Evolutionary conservation across 2,797 vertebrate genomes (phyloP), one percentile per base, ranked within the genome.

Genomic region (Phrynocephalus guinanensis): DNA sequence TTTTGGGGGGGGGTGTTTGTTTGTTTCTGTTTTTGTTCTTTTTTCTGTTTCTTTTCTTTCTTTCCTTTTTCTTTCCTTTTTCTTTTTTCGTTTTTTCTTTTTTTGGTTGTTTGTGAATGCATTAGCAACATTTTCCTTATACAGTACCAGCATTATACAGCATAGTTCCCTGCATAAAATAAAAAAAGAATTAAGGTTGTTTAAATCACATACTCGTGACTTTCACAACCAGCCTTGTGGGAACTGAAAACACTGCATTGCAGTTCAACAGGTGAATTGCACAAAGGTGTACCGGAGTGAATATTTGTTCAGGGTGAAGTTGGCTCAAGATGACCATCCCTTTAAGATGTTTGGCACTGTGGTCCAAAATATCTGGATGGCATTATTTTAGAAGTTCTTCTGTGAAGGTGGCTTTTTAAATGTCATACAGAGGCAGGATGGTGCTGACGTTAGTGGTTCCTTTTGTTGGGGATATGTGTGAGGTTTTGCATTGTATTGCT

Each of bases 231-330:
- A 89, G 94, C 94, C 91, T 93, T 0, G 89, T 89, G 89, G 90
- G 92, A 93, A 26, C 92, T 90, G 70, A 52, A 86, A 91, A 84
- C 83, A 89, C 85, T 93, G 92, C 87, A 92, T 92, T 92, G 92
- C 88, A 83, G 82, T 88, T 92, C 86, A 91, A 87, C 86, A 87
- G 77, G 88, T 90, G 87, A 38, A 92, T 87, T 93, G 63, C 79
- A 33, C 6, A n/a, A 68, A 84, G 50, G 13, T 15, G 13, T 91
- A 82, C 56, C 44, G 56, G 30, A 5, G 7, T 48, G 63, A 18
- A 77, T 87, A 44, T 33, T 22, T 76, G 60, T 52, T 76, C 71
- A 76, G 15, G 28, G 56, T 76, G 33, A 76, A 76, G 18, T 76
- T 76, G 56, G 22, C 13, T 76, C 8, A 18, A 28, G 20, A 7